Evolutionary conservation across 2,888 invertebrate genomes (phyloP).

Genomic region (Smittia sp.): DNA sequence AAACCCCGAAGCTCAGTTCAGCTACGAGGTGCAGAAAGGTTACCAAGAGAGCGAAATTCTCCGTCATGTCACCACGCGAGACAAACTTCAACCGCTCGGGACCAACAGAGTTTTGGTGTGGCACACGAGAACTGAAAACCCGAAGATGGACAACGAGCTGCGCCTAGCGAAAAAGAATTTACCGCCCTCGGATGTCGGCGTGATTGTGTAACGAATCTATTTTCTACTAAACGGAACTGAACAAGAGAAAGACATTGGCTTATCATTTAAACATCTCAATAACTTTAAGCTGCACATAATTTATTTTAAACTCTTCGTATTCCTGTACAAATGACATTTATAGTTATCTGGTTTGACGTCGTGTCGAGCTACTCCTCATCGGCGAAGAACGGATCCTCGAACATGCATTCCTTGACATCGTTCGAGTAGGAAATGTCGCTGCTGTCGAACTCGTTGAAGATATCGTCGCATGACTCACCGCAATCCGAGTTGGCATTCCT

Average conservation of each 20-base stretch:
- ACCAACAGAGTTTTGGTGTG: slow-evolving; percentile 94
- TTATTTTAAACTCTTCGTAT: not conserved
- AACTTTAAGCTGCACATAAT: slow-evolving; percentile 9
- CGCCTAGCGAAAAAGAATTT: slow-evolving; percentile 56
- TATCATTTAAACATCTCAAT: not conserved
- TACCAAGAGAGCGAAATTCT: slow-evolving; percentile 86
- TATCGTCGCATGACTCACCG: slow-evolving; percentile 20
- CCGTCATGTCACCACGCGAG: slow-evolving; percentile 66
- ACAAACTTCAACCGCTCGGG: slow-evolving; percentile 86
- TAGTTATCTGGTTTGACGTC: not conserved
- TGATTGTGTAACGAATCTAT: slow-evolving; percentile 57
- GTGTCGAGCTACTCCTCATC: not conserved
- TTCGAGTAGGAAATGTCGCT: not conserved
- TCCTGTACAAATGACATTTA: not conserved
- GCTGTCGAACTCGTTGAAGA: slow-evolving; percentile 14
- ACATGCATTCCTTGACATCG: slow-evolving; percentile 2
- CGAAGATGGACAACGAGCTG: slow-evolving; percentile 70
- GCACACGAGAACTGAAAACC: slow-evolving; percentile 95
- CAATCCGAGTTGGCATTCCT: not conserved
- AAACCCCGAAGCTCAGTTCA: slow-evolving; percentile 73
- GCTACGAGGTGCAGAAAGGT: slow-evolving; percentile 81
- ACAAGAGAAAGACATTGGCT: not conserved
- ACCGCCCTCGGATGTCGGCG: slow-evolving; percentile 58
- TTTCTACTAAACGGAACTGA: not conserved
- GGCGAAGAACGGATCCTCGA: slow-evolving; percentile 16